These are phyloP conservation scores for Porites cylindrica DNA, from an alignment of 92 coral and sea anemone genomes.

Conservation along the genomic window DNA sequence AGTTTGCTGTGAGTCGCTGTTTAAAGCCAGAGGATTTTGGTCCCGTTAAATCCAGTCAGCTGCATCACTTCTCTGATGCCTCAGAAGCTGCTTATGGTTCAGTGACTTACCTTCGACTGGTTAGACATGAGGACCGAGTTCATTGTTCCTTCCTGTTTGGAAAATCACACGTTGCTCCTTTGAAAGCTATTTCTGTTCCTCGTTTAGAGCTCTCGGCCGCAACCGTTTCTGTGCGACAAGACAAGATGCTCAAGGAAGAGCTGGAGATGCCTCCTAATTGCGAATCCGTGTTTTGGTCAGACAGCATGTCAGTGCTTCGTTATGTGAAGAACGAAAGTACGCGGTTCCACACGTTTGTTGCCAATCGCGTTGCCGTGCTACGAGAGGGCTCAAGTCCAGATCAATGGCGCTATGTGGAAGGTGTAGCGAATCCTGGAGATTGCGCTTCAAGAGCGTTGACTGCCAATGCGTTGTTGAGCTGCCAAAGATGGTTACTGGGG, in stretches of 20 bases:
- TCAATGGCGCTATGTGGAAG: slow-evolving; percentile 33
- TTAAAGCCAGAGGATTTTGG: background rate
- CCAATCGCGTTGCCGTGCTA: slow-evolving; percentile 38
- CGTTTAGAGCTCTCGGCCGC: background rate
- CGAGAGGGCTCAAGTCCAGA: slow-evolving; percentile 25
- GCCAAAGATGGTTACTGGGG: too few species aligned
- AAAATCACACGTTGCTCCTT: slow-evolving; percentile 39
- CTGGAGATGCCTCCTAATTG: background rate
- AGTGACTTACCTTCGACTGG: slow-evolving; percentile 11
- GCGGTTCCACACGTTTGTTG: slow-evolving; percentile 20
- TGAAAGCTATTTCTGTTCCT: slow-evolving; percentile 37
- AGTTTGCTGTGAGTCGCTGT: background rate
- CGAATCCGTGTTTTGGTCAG: slow-evolving; percentile 19
- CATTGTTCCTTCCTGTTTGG: background rate
- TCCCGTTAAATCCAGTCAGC: background rate
- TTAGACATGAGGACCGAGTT: background rate
- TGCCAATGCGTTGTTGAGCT: slow-evolving; percentile 12
- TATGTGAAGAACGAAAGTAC: too few species aligned
- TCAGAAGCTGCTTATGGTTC: too few species aligned
- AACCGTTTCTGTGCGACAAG: too few species aligned
- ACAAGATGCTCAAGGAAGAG: too few species aligned
- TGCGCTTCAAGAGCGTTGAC: slow-evolving; percentile 22
- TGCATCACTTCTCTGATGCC: background rate
- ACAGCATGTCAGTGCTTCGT: too few species aligned
- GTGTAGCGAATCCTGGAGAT: slow-evolving; percentile 33